Conservation (phyloP, 2,888 invertebrate species). For the Odontocerum albicorne region DNA sequence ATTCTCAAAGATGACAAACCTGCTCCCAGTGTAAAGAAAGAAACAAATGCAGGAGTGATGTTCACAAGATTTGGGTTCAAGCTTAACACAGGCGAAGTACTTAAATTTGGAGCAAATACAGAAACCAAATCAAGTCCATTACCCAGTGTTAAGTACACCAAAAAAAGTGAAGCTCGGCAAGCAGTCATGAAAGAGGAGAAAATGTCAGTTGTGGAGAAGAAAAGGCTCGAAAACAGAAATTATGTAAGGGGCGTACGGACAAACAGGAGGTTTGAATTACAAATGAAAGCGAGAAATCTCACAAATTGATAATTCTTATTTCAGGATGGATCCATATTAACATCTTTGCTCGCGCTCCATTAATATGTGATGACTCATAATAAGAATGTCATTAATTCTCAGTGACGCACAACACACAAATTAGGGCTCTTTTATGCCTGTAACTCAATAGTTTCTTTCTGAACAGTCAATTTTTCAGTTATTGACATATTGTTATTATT, state of each 20-base stretch:
- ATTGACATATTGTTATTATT: no score
- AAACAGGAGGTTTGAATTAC: conserved; percentile 71
- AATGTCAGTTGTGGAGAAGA: conserved; percentile 41
- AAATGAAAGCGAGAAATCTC: conserved; percentile 65
- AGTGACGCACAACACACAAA: no score
- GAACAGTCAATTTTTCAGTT: no score
- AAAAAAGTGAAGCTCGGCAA: conserved; percentile 35
- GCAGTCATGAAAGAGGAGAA: conserved; percentile 45
- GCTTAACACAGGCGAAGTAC: conserved; percentile 44
- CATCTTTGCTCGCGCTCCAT: no score
- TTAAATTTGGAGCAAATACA: conserved; percentile 7
- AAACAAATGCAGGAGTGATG: not conserved
- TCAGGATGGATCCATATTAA: conserved; percentile 37
- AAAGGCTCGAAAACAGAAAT: conserved; percentile 49
- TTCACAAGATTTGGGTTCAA: conserved; percentile 44
- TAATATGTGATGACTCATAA: no score
- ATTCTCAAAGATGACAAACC: conserved; percentile 4
- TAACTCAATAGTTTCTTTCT: no score
- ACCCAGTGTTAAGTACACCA: conserved; percentile 5
- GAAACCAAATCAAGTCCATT: not conserved
- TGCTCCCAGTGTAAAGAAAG: not conserved
- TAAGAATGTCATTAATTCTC: no score
- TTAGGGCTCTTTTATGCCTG: no score
- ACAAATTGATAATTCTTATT: not conserved
- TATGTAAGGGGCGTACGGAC: conserved; percentile 68